Conservation (phyloP, 2,113 vertebrate species). For the Paramormyrops kingsleyae region DNA sequence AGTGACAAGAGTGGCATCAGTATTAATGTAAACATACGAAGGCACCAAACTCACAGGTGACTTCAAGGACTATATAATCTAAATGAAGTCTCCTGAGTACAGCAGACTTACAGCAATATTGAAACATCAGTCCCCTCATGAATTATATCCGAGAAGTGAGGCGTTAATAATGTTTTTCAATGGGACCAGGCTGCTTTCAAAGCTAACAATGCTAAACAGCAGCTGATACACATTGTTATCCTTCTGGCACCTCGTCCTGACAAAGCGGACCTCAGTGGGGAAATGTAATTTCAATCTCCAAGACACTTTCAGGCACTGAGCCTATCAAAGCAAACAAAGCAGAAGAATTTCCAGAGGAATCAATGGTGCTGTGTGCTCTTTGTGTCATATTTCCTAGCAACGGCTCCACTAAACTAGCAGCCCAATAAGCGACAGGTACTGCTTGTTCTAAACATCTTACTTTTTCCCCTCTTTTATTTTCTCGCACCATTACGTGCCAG, state of each 20-base stretch:
- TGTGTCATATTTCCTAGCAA: constrained; percentile 21
- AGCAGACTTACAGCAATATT: background rate
- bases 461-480: background rate
- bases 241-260: constrained; percentile 8
- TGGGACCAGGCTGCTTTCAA: background rate
- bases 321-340: constrained; percentile 42
- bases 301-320: constrained; percentile 23
- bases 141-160: constrained; percentile 29
- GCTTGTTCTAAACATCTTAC: constrained; percentile 23
- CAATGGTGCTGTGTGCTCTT: constrained; percentile 28
- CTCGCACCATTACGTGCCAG: background rate
- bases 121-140: constrained; percentile 18
- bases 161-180: constrained; percentile 20
- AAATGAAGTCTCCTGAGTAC: background rate
- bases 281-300: constrained; percentile 38
- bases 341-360: constrained; percentile 36
- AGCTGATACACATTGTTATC: constrained; percentile 28
- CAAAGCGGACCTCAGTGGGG: constrained; percentile 29
- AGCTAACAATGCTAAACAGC: constrained; percentile 27
- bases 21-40: background rate
- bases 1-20: background rate
- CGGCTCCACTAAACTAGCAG: constrained; percentile 8
- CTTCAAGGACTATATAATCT: background rate
- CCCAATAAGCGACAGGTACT: constrained; percentile 30
- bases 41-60: background rate